A percentile compares a stretch with the other conserved stretches of the same genome.
These are phyloP conservation scores for Tetraodon nigroviridis DNA, from an alignment of 2,113 vertebrate genomes.

Conservation along the genomic window DNA sequence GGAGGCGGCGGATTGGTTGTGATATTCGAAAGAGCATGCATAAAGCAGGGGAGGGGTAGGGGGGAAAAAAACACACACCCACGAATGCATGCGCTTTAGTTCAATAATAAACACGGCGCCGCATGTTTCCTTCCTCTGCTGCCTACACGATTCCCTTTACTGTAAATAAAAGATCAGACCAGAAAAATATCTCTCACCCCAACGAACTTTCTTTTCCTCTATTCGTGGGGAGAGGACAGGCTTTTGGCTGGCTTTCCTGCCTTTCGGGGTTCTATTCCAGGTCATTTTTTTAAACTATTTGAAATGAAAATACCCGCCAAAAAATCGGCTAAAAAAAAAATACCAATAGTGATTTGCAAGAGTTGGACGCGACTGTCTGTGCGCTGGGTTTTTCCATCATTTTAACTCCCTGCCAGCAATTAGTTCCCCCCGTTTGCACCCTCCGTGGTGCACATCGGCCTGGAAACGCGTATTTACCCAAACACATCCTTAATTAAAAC, in stretches of 20 bases:
- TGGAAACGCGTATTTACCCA: conserved; percentile 58
- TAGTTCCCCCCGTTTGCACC: conserved; percentile 15
- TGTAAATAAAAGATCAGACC: conserved; percentile 30
- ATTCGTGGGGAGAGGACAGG: neutral
- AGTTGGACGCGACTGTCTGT: neutral
- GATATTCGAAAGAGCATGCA: no score
- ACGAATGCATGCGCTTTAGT: neutral
- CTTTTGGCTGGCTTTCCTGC: conserved; percentile 2
- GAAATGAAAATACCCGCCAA: neutral
- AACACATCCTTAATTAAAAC: conserved; percentile 63
- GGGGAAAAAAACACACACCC: neutral
- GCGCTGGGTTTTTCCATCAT: neutral
- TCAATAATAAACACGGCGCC: conserved; percentile 5
- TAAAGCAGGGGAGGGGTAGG: no score
- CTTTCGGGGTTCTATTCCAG: conserved; percentile 8
- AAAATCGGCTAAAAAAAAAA: neutral
- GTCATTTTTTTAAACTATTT: conserved; percentile 3
- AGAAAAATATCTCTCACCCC: conserved; percentile 14
- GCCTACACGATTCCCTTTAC: neutral
- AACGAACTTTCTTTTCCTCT: neutral
- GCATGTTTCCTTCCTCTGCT: conserved; percentile 7
- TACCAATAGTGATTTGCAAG: neutral
- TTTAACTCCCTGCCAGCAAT: neutral
- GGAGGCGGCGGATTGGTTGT: no score
- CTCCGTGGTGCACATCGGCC: conserved; percentile 31